A percentile compares a stretch with the other conserved stretches of the same genome.
These are phyloP conservation scores for Ivindomyrus marchei DNA, from an alignment of 2,113 vertebrate genomes.

Conservation along the genomic window DNA sequence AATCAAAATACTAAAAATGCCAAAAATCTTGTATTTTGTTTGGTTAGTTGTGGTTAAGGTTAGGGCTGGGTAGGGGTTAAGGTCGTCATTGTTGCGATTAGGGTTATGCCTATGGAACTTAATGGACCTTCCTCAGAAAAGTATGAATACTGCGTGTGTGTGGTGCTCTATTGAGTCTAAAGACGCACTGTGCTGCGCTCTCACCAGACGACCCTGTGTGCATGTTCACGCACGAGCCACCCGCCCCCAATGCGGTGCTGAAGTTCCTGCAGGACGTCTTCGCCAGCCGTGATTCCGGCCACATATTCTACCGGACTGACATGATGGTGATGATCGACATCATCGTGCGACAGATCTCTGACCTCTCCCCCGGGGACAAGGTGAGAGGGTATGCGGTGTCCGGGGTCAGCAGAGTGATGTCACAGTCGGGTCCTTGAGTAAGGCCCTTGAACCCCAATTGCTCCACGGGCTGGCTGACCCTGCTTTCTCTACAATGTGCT, in stretches of 20 bases:
- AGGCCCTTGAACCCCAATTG: not conserved
- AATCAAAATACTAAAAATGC: not conserved
- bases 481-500: not conserved
- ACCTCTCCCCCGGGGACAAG: conserved; percentile 95
- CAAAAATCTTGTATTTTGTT: not conserved
- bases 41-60: not conserved
- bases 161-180: not conserved
- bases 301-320: conserved; percentile 92
- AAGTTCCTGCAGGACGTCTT: conserved; percentile 97
- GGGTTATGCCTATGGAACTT: not conserved
- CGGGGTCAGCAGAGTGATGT: not conserved
- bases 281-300: conserved; percentile 66
- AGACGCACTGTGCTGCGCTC: conserved; percentile 2
- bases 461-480: not conserved
- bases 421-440: not conserved
- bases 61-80: not conserved
- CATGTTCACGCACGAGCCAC: conserved; percentile 87
- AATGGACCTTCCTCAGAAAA: not conserved
- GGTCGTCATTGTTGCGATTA: not conserved
- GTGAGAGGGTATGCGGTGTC: conserved; percentile 46
- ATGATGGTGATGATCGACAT: conserved; percentile 99
- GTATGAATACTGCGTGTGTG: not conserved
- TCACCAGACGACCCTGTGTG: conserved; percentile 83
- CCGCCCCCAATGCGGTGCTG: conserved; percentile 80
- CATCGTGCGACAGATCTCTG: conserved; percentile 85